These are phyloP conservation scores for Nothura maculosa DNA, from an alignment of 2,797 vertebrate species.

Conservation along the genomic window DNA sequence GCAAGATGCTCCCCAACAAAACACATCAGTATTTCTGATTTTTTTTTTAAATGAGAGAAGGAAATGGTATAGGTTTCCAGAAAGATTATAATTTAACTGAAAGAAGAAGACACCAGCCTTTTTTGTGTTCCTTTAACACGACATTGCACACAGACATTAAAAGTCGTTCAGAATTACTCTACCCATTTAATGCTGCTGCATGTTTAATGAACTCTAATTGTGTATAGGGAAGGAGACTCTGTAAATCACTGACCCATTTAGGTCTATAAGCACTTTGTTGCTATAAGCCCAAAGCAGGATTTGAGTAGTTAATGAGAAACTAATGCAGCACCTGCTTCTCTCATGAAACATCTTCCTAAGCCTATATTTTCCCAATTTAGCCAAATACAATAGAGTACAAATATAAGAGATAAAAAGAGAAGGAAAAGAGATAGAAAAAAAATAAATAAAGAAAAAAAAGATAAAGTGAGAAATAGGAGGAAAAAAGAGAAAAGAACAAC, in stretches of 20 bases:
- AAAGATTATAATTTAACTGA: conserved; percentile 52
- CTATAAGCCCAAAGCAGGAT: conserved; percentile 72
- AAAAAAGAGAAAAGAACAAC: background rate
- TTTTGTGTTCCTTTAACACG: conserved; percentile 56
- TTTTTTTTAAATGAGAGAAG: background rate
- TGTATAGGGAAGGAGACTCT: conserved; percentile 60
- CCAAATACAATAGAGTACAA: conserved; percentile 57
- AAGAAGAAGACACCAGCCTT: conserved; percentile 41
- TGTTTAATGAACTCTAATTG: conserved; percentile 75
- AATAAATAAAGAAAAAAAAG: background rate
- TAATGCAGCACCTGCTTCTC: conserved; percentile 77
- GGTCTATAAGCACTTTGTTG: conserved; percentile 64
- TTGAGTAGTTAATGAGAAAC: conserved; percentile 80
- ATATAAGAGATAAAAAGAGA: background rate
- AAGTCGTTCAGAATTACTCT: conserved; percentile 45
- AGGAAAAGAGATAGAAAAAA: background rate
- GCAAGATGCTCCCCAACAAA: background rate
- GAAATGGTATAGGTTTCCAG: conserved; percentile 51
- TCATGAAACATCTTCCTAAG: conserved; percentile 63
- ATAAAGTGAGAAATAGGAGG: background rate
- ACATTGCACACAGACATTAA: conserved; percentile 46
- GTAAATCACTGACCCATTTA: conserved; percentile 70
- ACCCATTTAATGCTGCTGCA: conserved; percentile 57
- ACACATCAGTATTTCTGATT: background rate
- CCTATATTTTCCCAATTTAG: conserved; percentile 52